These are phyloP conservation scores for Carapus acus DNA, from an alignment of 2,797 vertebrate species.

Conservation along the genomic window DNA sequence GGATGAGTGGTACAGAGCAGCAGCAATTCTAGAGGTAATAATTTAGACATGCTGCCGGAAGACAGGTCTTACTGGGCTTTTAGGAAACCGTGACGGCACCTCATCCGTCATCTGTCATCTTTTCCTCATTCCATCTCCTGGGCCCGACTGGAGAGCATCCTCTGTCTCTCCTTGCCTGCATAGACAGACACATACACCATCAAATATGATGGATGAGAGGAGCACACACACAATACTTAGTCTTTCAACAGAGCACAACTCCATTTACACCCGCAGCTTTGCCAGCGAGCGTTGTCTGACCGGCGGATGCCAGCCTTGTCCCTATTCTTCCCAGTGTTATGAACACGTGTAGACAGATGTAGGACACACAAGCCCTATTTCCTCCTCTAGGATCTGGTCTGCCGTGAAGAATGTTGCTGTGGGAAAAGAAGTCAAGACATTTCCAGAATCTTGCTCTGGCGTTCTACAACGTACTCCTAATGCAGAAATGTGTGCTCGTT, in stretches of 20 bases:
- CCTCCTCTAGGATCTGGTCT: slow-evolving; percentile 6
- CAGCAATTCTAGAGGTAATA: slow-evolving; percentile 62
- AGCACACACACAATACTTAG: slow-evolving; percentile 49
- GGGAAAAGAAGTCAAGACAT: neutral
- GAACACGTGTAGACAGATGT: slow-evolving; percentile 50
- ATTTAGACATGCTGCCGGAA: slow-evolving; percentile 68
- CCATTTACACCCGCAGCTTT: slow-evolving; percentile 63
- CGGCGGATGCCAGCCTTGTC: slow-evolving; percentile 48
- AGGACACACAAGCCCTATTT: slow-evolving; percentile 29
- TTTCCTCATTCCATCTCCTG: slow-evolving; percentile 62
- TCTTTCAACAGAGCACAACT: slow-evolving; percentile 68
- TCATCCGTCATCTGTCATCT: slow-evolving; percentile 71
- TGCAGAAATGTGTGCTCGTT: too few relatives aligned
- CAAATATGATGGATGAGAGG: slow-evolving; percentile 69
- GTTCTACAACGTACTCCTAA: too few relatives aligned
- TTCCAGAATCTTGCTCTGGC: too few relatives aligned
- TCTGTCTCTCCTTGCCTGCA: slow-evolving; percentile 53
- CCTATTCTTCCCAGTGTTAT: slow-evolving; percentile 31
- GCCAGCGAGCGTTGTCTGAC: slow-evolving; percentile 37
- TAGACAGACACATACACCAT: slow-evolving; percentile 47
- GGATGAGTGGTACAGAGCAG: slow-evolving; percentile 40
- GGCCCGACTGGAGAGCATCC: slow-evolving; percentile 66
- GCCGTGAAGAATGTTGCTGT: neutral
- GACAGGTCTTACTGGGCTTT: slow-evolving; percentile 70
- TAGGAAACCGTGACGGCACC: slow-evolving; percentile 68